These are phyloP conservation scores for Apogon talboti DNA, from an alignment of 2,797 vertebrate species.

Conservation along the genomic window DNA sequence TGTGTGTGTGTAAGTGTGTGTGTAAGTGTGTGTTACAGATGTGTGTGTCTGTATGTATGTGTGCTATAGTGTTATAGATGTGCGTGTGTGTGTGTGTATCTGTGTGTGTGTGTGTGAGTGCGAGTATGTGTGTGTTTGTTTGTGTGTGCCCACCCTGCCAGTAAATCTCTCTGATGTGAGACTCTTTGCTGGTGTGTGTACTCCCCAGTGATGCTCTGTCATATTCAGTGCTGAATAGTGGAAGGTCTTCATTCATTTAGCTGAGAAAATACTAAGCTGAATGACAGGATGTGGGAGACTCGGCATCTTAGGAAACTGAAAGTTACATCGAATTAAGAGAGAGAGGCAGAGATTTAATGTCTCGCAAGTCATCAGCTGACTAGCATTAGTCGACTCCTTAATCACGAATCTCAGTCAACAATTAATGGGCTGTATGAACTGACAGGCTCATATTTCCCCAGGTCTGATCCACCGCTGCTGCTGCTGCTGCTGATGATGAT, in stretches of 20 bases:
- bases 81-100: neutral
- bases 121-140: no score
- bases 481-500: slow-evolving; percentile 2
- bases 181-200: slow-evolving; percentile 38
- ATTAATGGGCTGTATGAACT: slow-evolving; percentile 37
- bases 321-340: slow-evolving; percentile 18
- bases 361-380: slow-evolving; percentile 21
- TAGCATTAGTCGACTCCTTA: slow-evolving; percentile 29
- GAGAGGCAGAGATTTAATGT: slow-evolving; percentile 10
- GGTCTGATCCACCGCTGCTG: slow-evolving; percentile 24
- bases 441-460: slow-evolving; percentile 8
- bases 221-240: slow-evolving; percentile 31
- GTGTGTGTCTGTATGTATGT: no score
- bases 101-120: neutral
- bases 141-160: slow-evolving; percentile 19
- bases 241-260: slow-evolving; percentile 48
- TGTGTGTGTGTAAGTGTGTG: neutral
- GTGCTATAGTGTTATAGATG: no score
- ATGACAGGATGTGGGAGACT: slow-evolving; percentile 11
- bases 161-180: slow-evolving; percentile 52
- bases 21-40: no score
- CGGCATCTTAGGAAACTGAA: slow-evolving; percentile 10
- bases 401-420: slow-evolving; percentile 35
- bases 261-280: slow-evolving; percentile 3
- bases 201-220: slow-evolving; percentile 42